These are phyloP conservation scores for Helicoverpa armigera DNA, from an alignment of 1,140 invertebrate species.

Conservation along the genomic window DNA sequence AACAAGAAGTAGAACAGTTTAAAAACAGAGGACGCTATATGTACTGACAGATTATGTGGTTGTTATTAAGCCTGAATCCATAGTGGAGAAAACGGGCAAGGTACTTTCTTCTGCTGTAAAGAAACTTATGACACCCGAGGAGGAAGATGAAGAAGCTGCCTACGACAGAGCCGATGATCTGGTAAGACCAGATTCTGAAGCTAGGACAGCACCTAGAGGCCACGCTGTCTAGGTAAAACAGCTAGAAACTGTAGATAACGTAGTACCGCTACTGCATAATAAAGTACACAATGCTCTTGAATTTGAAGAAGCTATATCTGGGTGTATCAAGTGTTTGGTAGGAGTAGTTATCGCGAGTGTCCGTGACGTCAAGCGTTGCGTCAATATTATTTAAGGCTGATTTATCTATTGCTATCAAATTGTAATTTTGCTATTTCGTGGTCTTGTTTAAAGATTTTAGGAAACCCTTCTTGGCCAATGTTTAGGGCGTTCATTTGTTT, in stretches of 20 bases:
- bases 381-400: slow-evolving; percentile 23
- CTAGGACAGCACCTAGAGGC: neutral
- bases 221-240: neutral
- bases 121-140: slow-evolving; percentile 79
- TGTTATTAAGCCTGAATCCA: slow-evolving; percentile 82
- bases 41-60: slow-evolving; percentile 45
- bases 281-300: slow-evolving; percentile 12
- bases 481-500: neutral
- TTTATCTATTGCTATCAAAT: slow-evolving; percentile 15
- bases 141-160: slow-evolving; percentile 79
- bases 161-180: slow-evolving; percentile 88
- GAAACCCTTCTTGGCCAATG: neutral
- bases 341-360: slow-evolving; percentile 12
- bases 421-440: neutral
- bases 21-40: too few species aligned
- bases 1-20: too few species aligned
- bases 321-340: slow-evolving; percentile 16
- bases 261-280: slow-evolving; percentile 1
- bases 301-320: slow-evolving; percentile 8
- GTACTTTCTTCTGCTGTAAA: slow-evolving; percentile 82
- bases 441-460: too few species aligned
- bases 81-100: slow-evolving; percentile 84
- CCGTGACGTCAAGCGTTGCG: slow-evolving; percentile 22
- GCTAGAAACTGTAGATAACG: neutral
- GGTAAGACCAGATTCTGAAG: slow-evolving; percentile 78